These are phyloP conservation scores for Cataglyphis altisquamis DNA, from an alignment of 2,888 invertebrate genomes.

Conservation along the genomic window DNA sequence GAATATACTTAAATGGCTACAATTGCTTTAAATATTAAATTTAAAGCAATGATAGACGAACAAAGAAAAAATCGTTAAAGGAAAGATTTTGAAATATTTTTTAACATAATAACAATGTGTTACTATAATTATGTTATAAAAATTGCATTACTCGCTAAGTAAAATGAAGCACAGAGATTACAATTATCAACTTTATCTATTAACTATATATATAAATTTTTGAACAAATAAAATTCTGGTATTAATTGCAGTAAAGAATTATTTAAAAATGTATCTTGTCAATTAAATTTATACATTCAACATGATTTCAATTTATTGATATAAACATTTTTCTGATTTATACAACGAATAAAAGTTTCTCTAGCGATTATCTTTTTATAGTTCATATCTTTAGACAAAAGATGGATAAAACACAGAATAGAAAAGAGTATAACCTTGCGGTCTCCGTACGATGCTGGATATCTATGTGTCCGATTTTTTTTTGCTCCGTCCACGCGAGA, in stretches of 20 bases:
- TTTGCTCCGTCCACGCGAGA: constrained; percentile 54
- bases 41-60: background rate
- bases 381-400: constrained; percentile 14
- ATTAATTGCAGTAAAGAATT: background rate
- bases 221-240: background rate
- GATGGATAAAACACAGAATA: constrained; percentile 13
- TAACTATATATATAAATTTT: background rate
- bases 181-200: background rate
- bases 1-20: constrained; percentile 1
- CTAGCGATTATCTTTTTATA: constrained; percentile 14
- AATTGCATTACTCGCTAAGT: background rate
- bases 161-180: background rate
- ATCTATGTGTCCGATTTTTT: constrained; percentile 66
- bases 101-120: background rate
- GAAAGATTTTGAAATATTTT: background rate
- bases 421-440: constrained; percentile 65
- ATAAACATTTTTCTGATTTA: background rate
- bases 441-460: constrained; percentile 56
- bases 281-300: background rate
- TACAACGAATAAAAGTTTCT: background rate
- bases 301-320: background rate
- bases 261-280: background rate
- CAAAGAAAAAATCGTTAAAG: background rate
- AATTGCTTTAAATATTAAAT: background rate
- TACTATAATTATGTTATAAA: background rate